These are phyloP conservation scores for Noctua janthe DNA, from an alignment of 2,888 invertebrate species.

Conservation along the genomic window DNA sequence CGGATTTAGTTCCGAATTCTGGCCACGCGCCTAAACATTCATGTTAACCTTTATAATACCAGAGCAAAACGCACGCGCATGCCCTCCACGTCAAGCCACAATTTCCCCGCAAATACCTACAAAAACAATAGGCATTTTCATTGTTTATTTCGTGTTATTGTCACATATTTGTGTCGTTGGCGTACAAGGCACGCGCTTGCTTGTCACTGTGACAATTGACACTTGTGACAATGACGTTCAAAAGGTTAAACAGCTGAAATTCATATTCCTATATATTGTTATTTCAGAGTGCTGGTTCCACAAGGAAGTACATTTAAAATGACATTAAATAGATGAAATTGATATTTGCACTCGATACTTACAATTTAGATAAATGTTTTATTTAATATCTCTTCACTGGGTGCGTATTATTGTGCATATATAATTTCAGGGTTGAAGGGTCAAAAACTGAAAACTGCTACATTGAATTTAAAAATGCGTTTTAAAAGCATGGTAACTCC, in stretches of 20 bases:
- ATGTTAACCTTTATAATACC: neutral
- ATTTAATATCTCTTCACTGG: slow-evolving; percentile 20
- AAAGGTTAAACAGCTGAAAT: neutral
- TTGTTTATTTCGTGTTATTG: too few species aligned
- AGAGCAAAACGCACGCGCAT: too few species aligned
- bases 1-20: neutral
- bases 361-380: neutral
- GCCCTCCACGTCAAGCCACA: too few species aligned
- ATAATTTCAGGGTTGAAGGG: neutral
- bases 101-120: too few species aligned
- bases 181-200: too few species aligned
- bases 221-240: too few species aligned
- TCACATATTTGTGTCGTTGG: too few species aligned
- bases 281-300: neutral
- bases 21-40: neutral
- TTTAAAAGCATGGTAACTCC: neutral
- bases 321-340: slow-evolving; percentile 16
- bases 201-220: too few species aligned
- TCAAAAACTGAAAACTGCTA: slow-evolving; percentile 27
- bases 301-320: neutral
- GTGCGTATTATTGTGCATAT: neutral
- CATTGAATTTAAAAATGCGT: slow-evolving; percentile 9
- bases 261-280: neutral
- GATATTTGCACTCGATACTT: too few species aligned
- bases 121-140: too few species aligned